Evolutionary conservation across 2,888 invertebrate genomes (phyloP).

Genomic region (Eristalis arbustorum): DNA sequence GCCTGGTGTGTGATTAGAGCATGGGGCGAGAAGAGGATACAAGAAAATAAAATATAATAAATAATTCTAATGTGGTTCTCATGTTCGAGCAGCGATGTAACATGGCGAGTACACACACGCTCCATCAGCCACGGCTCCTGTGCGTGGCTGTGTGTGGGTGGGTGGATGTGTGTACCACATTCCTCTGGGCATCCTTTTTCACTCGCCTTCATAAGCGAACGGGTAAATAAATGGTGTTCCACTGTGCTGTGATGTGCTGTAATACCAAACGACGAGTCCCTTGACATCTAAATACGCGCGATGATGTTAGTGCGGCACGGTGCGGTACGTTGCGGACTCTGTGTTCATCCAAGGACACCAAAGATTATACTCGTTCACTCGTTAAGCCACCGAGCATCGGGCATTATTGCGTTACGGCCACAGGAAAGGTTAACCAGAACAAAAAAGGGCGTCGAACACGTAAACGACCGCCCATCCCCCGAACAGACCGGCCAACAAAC

Average conservation of each 20-base stretch:
- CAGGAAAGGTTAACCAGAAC: background rate
- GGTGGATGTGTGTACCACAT: conserved; percentile 4
- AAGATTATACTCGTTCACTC: conserved; percentile 27
- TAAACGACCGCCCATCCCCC: background rate
- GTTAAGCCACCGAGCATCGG: conserved; percentile 16
- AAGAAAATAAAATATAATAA: conserved; percentile 74
- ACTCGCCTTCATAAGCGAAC: conserved; percentile 45
- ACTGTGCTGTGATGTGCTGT: conserved; percentile 3
- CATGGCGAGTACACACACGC: conserved; percentile 18
- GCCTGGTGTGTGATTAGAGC: background rate
- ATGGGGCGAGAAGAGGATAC: background rate
- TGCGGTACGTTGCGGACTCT: background rate
- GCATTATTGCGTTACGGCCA: conserved; percentile 28
- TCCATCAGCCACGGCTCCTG: conserved; percentile 9
- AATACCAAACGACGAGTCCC: conserved; percentile 14
- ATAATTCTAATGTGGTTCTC: conserved; percentile 79
- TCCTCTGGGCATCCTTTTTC: conserved; percentile 50
- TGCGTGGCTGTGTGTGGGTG: background rate
- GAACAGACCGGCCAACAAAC: background rate
- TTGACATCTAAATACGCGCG: conserved; percentile 23
- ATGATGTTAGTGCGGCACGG: background rate
- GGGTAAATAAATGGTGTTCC: conserved; percentile 58
- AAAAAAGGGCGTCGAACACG: background rate
- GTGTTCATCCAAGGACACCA: conserved; percentile 26
- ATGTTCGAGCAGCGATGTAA: conserved; percentile 72